Conservation (phyloP, 2,797 vertebrate genomes). For the Labeo calbasu region DNA sequence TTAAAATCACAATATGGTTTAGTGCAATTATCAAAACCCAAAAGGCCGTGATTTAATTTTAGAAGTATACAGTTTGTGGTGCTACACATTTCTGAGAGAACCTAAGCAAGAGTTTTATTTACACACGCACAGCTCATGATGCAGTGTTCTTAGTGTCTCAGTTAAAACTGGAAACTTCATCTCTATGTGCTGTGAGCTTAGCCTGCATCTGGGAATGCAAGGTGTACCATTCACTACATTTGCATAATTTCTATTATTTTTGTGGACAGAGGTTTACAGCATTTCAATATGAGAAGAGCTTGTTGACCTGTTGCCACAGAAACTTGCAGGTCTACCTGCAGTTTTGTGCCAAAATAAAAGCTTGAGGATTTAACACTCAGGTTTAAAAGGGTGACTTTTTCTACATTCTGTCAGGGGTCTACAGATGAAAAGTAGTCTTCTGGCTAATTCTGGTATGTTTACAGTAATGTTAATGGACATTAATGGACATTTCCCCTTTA, state of each 20-base stretch:
- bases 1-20: not conserved
- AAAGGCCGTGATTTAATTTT: not conserved
- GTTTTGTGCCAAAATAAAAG: not conserved
- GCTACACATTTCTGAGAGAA: not conserved
- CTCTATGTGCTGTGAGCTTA: not conserved
- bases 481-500: no score
- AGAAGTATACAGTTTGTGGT: not conserved
- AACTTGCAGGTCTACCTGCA: not conserved
- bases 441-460: not conserved
- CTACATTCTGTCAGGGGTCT: not conserved
- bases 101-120: not conserved
- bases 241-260: not conserved
- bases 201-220: not conserved
- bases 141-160: not conserved
- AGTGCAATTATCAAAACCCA: not conserved
- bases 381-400: not conserved
- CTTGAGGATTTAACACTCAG: not conserved
- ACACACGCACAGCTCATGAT: not conserved
- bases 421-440: no score
- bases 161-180: not conserved
- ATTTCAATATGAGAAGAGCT: not conserved
- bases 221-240: not conserved
- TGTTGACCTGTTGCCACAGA: not conserved
- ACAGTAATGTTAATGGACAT: not conserved
- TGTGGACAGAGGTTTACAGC: not conserved